Evolutionary conservation across 1,140 invertebrate genomes (phyloP), one percentile per base, ranked within the genome.

Genomic region (Drosophila persimilis): DNA sequence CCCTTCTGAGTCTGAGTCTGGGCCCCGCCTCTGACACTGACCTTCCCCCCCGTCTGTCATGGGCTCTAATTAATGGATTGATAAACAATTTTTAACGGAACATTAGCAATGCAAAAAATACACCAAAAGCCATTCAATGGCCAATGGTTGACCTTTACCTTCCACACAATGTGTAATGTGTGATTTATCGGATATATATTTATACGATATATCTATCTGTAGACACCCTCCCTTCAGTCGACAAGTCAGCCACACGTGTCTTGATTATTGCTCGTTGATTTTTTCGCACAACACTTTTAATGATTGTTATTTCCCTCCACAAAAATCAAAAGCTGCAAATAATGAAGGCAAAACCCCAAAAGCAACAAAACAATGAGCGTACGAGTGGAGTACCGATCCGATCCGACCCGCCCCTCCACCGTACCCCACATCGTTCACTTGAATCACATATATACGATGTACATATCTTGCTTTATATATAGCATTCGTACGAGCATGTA

Each of bases 261-360:
- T 83, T 78, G 79, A 78, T 73, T 78, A 77, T 63, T 67, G 63
- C 73, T 60, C 50, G 52, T 48, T 75, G 65, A 59, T 60, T 63
- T 74, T 78, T 48, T 44, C 65, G 57, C 70, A 63, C 48, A 46
- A 57, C 41, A 31, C 35, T 41, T 60, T 55, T 74, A 71, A 71
- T 71, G 67, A 41, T 41, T 71, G 67, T 71, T 70, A 56, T 69
- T 69, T 69, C 51, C 63, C 50, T 66, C 22, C 17, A 17, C 59
- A 59, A 73, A 72, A 65, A 31, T 26, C 47, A 59, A 66, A 69
- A 67, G 45, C 41, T 46, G 56, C 56, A 52, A 72, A 66, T 67
- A 77, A 80, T 80, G 78, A 80, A 73, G 66, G 73, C 58, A 61
- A 83, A 61, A 48, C 31, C 64, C 43, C 41, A 48, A 44, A 65